A percentile compares a stretch with the other conserved stretches of the same genome.
Conservation (phyloP, 2,797 vertebrate genomes). For the Sebastes iracundus region DNA sequence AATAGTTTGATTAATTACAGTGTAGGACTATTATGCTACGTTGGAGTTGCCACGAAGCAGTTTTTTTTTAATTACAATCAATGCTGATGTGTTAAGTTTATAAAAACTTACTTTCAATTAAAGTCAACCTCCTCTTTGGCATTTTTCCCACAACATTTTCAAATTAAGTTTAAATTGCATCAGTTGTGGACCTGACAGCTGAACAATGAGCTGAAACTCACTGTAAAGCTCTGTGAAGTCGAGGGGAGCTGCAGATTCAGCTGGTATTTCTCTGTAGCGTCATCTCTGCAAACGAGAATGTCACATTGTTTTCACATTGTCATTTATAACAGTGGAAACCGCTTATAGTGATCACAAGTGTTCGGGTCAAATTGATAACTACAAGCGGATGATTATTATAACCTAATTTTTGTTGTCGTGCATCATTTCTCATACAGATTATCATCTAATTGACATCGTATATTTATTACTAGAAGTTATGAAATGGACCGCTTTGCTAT, state of each 20-base stretch:
- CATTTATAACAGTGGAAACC: background rate
- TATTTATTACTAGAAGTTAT: too few relatives aligned
- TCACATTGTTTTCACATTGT: background rate
- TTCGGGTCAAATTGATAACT: too few relatives aligned
- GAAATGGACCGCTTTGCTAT: too few relatives aligned
- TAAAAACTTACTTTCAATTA: background rate
- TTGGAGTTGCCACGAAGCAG: background rate
- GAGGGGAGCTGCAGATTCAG: background rate
- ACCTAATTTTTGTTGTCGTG: too few relatives aligned
- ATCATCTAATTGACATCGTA: too few relatives aligned
- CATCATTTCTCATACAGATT: too few relatives aligned
- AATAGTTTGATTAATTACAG: slow-evolving; percentile 11
- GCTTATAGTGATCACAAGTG: too few relatives aligned
- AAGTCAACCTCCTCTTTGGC: background rate
- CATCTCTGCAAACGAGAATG: too few relatives aligned
- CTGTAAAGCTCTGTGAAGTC: background rate
- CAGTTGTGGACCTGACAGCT: background rate
- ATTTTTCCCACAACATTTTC: background rate
- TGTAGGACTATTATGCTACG: background rate
- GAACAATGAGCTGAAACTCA: background rate
- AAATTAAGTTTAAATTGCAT: background rate
- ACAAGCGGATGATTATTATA: too few relatives aligned
- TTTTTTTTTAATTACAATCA: slow-evolving; percentile 17
- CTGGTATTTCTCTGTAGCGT: background rate
- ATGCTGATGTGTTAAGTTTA: background rate